Evolutionary conservation across 35 echinoderm and acorn worm species (phyloP).

Genomic region (Heliocidaris tuberculata): DNA sequence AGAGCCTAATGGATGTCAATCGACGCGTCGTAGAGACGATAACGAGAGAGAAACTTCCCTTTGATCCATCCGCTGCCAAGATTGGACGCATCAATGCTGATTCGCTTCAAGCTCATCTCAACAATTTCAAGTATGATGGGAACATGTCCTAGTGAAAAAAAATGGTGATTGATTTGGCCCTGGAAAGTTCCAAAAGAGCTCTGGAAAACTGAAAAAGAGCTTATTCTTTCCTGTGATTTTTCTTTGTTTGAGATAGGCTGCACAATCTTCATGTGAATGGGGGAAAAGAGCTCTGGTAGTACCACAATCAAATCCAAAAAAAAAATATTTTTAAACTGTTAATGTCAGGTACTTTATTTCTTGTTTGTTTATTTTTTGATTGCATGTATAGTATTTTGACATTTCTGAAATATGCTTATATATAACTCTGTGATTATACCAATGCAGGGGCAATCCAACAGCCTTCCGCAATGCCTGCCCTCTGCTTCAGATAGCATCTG

Average conservation of each 20-base stretch:
- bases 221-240: too few species aligned
- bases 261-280: too few species aligned
- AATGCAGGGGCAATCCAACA: conserved; percentile 59
- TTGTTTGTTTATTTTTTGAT: not conserved
- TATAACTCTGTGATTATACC: not conserved
- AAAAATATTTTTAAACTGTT: too few species aligned
- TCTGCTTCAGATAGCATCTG: conserved; percentile 71
- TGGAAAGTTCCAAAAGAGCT: too few species aligned
- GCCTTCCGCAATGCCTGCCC: conserved; percentile 62
- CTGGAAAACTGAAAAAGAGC: too few species aligned
- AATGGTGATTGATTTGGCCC: too few species aligned
- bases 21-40: conserved; percentile 85
- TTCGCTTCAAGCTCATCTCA: conserved; percentile 72
- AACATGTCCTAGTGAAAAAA: too few species aligned
- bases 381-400: not conserved
- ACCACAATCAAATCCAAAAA: too few species aligned
- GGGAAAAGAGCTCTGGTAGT: too few species aligned
- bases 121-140: conserved; percentile 77
- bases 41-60: conserved; percentile 74
- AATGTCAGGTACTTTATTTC: too few species aligned
- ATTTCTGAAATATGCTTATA: not conserved
- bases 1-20: conserved; percentile 86
- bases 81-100: conserved; percentile 81
- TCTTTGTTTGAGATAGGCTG: too few species aligned
- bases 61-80: conserved; percentile 66